phyloP scores from a whole-genome alignment of 2,797 vertebrate species.

The Silurus aristotelis region DNA sequence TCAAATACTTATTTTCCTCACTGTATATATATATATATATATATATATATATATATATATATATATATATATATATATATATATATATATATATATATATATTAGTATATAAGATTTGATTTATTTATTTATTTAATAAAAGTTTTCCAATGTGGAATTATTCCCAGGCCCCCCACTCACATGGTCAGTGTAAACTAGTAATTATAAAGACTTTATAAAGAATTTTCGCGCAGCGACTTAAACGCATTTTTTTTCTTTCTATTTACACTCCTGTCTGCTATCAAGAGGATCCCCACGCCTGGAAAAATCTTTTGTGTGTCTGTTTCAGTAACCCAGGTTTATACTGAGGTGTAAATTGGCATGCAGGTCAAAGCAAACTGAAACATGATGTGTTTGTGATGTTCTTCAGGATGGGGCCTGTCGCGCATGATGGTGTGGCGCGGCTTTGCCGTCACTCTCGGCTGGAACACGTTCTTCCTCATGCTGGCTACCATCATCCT shows the following conservation, averaged over 20 bases:
- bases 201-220: neutral
- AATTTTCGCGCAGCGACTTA: too few species aligned
- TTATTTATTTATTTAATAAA: too few species aligned
- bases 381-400: neutral
- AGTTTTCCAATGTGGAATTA: too few species aligned
- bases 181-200: neutral
- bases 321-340: neutral
- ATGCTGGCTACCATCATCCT: conserved; percentile 79
- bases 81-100: too few species aligned
- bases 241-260: too few species aligned
- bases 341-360: neutral
- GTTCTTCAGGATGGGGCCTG: conserved; percentile 74
- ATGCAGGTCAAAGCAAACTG: neutral
- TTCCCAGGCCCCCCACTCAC: neutral
- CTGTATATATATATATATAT: too few species aligned
- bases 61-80: too few species aligned
- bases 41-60: too few species aligned
- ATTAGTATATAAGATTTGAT: too few species aligned
- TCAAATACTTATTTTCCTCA: too few species aligned
- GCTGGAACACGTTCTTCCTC: conserved; percentile 81
- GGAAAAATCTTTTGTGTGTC: neutral
- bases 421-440: conserved; percentile 79
- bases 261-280: neutral
- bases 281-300: neutral
- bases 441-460: conserved; percentile 76